Percentiles rank a stretch among this genome's conserved stretches.
Conservation (phyloP, 2,113 vertebrate genomes). For the rat (Rattus norvegicus) region DNA sequence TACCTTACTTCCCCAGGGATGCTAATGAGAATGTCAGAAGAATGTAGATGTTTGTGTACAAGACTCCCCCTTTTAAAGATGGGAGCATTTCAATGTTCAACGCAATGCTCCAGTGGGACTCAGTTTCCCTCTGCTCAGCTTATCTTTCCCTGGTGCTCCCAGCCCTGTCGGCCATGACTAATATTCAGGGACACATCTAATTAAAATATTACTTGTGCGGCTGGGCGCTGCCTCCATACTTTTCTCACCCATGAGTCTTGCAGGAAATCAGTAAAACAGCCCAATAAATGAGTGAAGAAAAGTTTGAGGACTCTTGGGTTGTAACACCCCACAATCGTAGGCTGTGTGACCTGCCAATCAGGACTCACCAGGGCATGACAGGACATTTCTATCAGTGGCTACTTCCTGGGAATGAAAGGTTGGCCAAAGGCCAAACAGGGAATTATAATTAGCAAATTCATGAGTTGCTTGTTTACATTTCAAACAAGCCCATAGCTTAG, state of each 20-base stretch:
- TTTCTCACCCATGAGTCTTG: background rate
- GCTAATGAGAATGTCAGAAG: background rate
- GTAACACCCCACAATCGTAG: constrained; percentile 11
- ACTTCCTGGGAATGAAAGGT: constrained; percentile 67
- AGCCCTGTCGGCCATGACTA: background rate
- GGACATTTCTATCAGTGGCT: constrained; percentile 71
- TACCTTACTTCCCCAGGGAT: background rate
- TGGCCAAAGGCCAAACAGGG: constrained; percentile 76
- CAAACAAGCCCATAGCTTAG: constrained; percentile 70
- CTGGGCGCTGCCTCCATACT: background rate
- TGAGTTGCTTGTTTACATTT: constrained; percentile 77
- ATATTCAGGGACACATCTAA: background rate
- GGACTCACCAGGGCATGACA: constrained; percentile 10
- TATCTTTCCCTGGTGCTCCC: background rate
- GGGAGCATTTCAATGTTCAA: background rate
- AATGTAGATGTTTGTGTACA: background rate
- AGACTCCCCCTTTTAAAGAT: background rate
- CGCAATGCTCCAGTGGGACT: background rate
- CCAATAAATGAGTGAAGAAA: background rate
- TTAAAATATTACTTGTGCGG: constrained; percentile 15
- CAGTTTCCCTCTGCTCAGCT: background rate
- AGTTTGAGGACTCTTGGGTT: background rate
- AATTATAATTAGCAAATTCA: constrained; percentile 77
- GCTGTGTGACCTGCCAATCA: constrained; percentile 12
- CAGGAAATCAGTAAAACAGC: background rate